phyloP scores from a whole-genome alignment of 2,888 invertebrate species.

The Linnaemya vulpina region DNA sequence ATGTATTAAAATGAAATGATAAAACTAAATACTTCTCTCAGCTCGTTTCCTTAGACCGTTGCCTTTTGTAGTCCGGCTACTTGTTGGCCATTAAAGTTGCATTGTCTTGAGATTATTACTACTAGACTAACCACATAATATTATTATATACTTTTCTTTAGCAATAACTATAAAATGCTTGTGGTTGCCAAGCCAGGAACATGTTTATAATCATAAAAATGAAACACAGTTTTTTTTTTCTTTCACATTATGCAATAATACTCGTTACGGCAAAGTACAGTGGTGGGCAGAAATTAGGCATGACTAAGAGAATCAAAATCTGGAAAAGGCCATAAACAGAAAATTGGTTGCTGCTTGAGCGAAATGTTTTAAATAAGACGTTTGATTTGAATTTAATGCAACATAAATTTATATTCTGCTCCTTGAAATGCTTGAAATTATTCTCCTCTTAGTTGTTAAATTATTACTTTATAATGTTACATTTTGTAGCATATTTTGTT shows the following conservation, averaged over 20 bases:
- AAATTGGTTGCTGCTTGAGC: neutral
- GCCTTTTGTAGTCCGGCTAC: slow-evolving; percentile 27
- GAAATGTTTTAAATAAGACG: slow-evolving; percentile 5
- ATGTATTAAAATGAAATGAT: slow-evolving; percentile 25
- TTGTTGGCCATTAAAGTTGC: slow-evolving; percentile 43
- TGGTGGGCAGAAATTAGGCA: neutral
- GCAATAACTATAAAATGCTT: slow-evolving; percentile 55
- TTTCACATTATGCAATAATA: slow-evolving; percentile 1
- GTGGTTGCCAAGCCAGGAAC: slow-evolving; percentile 33
- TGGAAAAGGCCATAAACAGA: neutral
- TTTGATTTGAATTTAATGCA: neutral
- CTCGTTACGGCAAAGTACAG: slow-evolving; percentile 23
- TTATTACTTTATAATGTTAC: slow-evolving; percentile 15
- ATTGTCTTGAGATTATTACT: slow-evolving; percentile 53
- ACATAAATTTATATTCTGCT: neutral
- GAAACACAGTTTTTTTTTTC: no score
- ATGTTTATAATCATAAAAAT: slow-evolving; percentile 58
- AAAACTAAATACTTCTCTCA: slow-evolving; percentile 25
- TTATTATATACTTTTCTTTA: slow-evolving; percentile 37
- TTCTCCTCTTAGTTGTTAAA: neutral
- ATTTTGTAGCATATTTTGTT: slow-evolving; percentile 2
- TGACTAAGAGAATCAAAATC: neutral
- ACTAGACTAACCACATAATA: slow-evolving; percentile 59
- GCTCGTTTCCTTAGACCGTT: neutral
- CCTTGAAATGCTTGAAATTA: neutral